These are phyloP conservation scores for Centruroides sculpturatus DNA, from an alignment of 1,140 invertebrate species.

Conservation along the genomic window DNA sequence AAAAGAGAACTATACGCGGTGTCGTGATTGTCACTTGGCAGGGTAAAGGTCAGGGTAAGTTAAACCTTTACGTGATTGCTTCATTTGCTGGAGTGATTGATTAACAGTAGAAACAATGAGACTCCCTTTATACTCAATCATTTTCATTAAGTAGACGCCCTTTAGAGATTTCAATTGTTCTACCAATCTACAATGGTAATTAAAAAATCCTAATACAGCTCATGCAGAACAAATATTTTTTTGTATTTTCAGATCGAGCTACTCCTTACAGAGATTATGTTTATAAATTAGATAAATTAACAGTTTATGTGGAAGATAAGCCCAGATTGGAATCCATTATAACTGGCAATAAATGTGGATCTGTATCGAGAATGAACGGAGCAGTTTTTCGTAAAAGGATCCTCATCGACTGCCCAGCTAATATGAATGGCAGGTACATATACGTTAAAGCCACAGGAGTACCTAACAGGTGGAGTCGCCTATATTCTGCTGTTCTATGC, in stretches of 20 bases:
- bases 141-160: too few relatives aligned
- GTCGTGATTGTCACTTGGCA: constrained; percentile 40
- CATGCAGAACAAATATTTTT: too few relatives aligned
- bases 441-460: constrained; percentile 39
- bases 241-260: constrained; percentile 25
- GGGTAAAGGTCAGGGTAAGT: constrained; percentile 34
- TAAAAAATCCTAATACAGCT: too few relatives aligned
- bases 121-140: too few relatives aligned
- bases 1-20: constrained; percentile 30
- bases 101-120: too few relatives aligned
- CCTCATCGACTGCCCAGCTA: constrained; percentile 34
- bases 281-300: constrained; percentile 37
- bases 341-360: constrained; percentile 33
- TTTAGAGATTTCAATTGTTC: too few relatives aligned
- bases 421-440: constrained; percentile 36
- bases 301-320: constrained; percentile 37
- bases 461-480: constrained; percentile 32
- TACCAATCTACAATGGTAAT: too few relatives aligned
- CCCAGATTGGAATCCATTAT: constrained; percentile 24
- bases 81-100: too few relatives aligned
- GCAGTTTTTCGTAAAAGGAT: constrained; percentile 35
- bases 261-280: constrained; percentile 35
- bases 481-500: constrained; percentile 39
- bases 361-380: constrained; percentile 36
- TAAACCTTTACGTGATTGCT: background rate